phyloP scores from a whole-genome alignment of 2,113 vertebrate species.

The Podarcis muralis region DNA sequence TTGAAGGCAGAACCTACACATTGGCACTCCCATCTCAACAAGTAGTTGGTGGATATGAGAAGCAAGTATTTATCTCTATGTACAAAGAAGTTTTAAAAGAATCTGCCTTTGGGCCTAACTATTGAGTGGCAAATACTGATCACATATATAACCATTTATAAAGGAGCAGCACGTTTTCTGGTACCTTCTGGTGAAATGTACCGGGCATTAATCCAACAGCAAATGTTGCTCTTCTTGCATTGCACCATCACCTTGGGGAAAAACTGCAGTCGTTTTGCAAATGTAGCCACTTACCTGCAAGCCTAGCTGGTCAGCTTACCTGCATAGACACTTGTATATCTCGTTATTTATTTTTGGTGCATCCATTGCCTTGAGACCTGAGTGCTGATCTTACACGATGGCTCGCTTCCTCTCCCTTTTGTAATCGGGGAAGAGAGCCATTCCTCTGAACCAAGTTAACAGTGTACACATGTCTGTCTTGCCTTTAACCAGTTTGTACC shows the following conservation, averaged over 20 bases:
- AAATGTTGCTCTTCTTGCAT: slow-evolving; percentile 7
- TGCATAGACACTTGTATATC: slow-evolving; percentile 17
- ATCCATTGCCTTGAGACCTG: slow-evolving; percentile 4
- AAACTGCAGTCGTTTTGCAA: background rate
- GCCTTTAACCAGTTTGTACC: background rate
- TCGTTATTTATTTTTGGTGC: slow-evolving; percentile 25
- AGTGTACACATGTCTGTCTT: slow-evolving; percentile 4
- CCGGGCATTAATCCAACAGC: slow-evolving; percentile 9
- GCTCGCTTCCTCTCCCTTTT: background rate
- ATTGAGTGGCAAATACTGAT: slow-evolving; percentile 34
- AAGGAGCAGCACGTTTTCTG: slow-evolving; percentile 62
- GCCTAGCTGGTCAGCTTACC: slow-evolving; percentile 33
- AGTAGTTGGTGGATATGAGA: background rate
- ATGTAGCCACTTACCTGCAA: background rate
- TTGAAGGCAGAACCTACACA: background rate
- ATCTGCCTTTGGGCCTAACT: background rate
- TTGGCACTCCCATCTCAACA: no score
- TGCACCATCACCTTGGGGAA: slow-evolving; percentile 21
- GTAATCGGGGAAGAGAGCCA: slow-evolving; percentile 16
- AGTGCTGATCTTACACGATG: background rate
- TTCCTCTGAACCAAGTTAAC: slow-evolving; percentile 8
- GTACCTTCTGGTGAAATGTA: slow-evolving; percentile 20
- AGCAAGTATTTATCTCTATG: background rate
- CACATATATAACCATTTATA: slow-evolving; percentile 24
- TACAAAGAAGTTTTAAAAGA: background rate